Evolutionary conservation across 2,888 invertebrate genomes (phyloP).

Genomic region (Dicranocentrus wangi): DNA sequence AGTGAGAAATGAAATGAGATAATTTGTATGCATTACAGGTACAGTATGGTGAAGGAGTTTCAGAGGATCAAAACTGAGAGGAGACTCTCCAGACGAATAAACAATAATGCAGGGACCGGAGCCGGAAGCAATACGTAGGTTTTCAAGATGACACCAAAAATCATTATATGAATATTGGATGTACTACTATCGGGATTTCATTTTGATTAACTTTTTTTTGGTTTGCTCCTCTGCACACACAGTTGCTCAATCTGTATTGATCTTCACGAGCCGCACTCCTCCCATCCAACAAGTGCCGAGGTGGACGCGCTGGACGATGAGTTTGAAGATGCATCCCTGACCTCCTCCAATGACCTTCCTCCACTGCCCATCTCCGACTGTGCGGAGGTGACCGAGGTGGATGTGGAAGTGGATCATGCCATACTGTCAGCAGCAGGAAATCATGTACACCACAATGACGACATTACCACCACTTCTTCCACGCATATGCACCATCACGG

Average conservation of each 20-base stretch:
- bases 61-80: conserved; percentile 73
- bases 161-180: not conserved
- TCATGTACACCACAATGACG: conserved; percentile 41
- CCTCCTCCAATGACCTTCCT: conserved; percentile 65
- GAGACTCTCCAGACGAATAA: conserved; percentile 72
- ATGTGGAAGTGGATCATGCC: conserved; percentile 70
- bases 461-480: conserved; percentile 18
- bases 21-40: too few relatives aligned
- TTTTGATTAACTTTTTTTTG: conserved; percentile 14
- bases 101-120: conserved; percentile 70
- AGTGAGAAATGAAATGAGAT: too few relatives aligned
- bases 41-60: conserved; percentile 73
- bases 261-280: conserved; percentile 66
- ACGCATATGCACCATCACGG: conserved; percentile 53
- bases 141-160: conserved; percentile 4
- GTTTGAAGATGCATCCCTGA: conserved; percentile 66
- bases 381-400: conserved; percentile 71
- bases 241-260: conserved; percentile 73
- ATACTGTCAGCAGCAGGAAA: conserved; percentile 42
- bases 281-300: conserved; percentile 60
- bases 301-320: conserved; percentile 67
- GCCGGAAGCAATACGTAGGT: conserved; percentile 71
- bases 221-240: too few relatives aligned
- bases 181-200: too few relatives aligned
- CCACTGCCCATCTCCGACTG: conserved; percentile 66